Evolutionary conservation across 1,140 invertebrate species (phyloP).

Genomic region (Leptopilina boulardi): DNA sequence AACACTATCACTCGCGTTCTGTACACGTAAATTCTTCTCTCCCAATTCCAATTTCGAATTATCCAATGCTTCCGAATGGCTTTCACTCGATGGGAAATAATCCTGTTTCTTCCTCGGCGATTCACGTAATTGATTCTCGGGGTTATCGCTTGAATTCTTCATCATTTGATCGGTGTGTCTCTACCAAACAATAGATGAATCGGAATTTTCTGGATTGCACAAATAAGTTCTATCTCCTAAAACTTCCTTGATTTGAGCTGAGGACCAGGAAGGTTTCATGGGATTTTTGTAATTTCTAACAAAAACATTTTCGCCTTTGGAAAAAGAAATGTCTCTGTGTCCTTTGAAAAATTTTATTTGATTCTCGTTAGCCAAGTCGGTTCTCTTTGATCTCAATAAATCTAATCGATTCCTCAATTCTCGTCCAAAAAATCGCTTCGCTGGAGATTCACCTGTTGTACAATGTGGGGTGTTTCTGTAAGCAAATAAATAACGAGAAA

Average conservation of each 20-base stretch:
- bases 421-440: slow-evolving; percentile 40
- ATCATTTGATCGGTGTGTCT: background rate
- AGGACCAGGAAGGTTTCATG: slow-evolving; percentile 48
- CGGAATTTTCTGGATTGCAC: background rate
- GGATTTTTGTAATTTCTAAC: slow-evolving; percentile 50
- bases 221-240: slow-evolving; percentile 44
- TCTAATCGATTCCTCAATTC: slow-evolving; percentile 40
- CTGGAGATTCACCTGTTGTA: slow-evolving; percentile 47
- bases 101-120: no score
- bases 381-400: background rate
- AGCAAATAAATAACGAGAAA: slow-evolving; percentile 46
- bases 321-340: slow-evolving; percentile 44
- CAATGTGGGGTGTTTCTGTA: slow-evolving; percentile 51
- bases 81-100: no score
- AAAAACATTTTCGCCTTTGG: slow-evolving; percentile 49
- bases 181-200: background rate
- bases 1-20: no score
- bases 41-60: no score
- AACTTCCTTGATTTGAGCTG: slow-evolving; percentile 39
- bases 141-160: no score
- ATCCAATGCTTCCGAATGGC: no score
- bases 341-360: slow-evolving; percentile 47
- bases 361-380: slow-evolving; percentile 36
- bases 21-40: no score
- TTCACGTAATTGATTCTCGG: no score